These are phyloP conservation scores for Heterotis niloticus DNA, from an alignment of 2,113 vertebrate species.

Conservation along the genomic window DNA sequence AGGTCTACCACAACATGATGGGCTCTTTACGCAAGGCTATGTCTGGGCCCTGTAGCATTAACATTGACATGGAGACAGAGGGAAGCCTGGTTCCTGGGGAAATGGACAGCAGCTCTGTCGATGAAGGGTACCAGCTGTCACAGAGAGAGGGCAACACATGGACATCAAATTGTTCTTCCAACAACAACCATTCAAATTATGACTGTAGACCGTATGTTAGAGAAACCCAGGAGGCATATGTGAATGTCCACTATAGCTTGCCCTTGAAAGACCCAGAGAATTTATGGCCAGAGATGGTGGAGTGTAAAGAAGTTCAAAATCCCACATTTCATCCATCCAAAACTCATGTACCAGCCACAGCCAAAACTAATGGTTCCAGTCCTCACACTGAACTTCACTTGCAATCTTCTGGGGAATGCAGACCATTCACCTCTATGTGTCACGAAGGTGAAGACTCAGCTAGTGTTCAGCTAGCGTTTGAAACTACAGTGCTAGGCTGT, in stretches of 20 bases:
- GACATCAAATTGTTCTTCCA: conserved; percentile 80
- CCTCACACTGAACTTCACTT: conserved; percentile 26
- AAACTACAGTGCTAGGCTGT: conserved; percentile 35
- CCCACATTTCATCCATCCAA: conserved; percentile 44
- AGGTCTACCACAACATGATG: conserved; percentile 52
- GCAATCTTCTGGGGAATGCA: conserved; percentile 32
- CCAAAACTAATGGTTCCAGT: conserved; percentile 31
- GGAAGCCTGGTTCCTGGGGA: conserved; percentile 49
- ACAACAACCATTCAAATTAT: conserved; percentile 75
- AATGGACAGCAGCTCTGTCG: conserved; percentile 39
- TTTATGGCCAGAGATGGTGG: conserved; percentile 40
- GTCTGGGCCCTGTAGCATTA: conserved; percentile 55
- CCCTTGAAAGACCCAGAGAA: conserved; percentile 42
- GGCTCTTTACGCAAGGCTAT: conserved; percentile 54
- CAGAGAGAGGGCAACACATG: conserved; percentile 65
- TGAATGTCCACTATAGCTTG: conserved; percentile 54
- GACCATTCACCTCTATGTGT: conserved; percentile 55
- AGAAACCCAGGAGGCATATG: conserved; percentile 51
- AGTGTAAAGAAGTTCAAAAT: conserved; percentile 46
- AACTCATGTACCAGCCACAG: conserved; percentile 38
- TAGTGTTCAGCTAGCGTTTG: conserved; percentile 32
- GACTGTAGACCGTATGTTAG: conserved; percentile 49
- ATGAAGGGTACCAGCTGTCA: conserved; percentile 44
- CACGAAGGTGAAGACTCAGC: conserved; percentile 41
- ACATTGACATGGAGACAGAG: conserved; percentile 52